Percentiles rank a stretch among this genome's conserved stretches.
phyloP scores from a whole-genome alignment of 2,113 vertebrate genomes.

The Passer montanus region DNA sequence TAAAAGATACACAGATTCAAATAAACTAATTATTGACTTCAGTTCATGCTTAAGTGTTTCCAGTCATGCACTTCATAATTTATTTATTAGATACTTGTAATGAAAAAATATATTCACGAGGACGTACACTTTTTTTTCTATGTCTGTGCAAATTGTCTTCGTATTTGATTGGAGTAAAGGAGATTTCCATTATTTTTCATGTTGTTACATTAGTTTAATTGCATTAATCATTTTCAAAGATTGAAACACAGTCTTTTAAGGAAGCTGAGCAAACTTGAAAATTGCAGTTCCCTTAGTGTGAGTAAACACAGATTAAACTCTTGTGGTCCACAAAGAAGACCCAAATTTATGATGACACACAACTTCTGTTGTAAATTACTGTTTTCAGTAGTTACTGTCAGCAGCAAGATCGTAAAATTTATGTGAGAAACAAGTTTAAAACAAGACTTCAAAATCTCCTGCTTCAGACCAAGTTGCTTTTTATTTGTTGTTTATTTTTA shows the following conservation, averaged over 20 bases:
- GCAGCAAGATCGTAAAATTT: background rate
- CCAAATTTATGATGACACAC: background rate
- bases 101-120: background rate
- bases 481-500: background rate
- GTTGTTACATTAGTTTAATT: background rate
- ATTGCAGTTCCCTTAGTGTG: background rate
- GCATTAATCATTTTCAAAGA: background rate
- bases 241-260: background rate
- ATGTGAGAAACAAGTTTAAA: background rate
- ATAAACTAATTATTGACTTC: background rate
- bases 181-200: background rate
- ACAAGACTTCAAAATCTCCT: background rate
- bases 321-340: background rate
- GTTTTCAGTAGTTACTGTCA: background rate
- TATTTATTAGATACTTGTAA: background rate
- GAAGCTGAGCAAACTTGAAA: background rate
- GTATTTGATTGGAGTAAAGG: background rate
- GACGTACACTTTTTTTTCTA: background rate
- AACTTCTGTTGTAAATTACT: background rate
- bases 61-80: background rate
- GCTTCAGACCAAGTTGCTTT: background rate
- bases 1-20: background rate
- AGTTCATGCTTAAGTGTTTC: background rate
- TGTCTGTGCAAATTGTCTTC: background rate
- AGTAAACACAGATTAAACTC: background rate